Conservation (phyloP, 2,888 invertebrate species). For the Hyposoter dolosus region DNA sequence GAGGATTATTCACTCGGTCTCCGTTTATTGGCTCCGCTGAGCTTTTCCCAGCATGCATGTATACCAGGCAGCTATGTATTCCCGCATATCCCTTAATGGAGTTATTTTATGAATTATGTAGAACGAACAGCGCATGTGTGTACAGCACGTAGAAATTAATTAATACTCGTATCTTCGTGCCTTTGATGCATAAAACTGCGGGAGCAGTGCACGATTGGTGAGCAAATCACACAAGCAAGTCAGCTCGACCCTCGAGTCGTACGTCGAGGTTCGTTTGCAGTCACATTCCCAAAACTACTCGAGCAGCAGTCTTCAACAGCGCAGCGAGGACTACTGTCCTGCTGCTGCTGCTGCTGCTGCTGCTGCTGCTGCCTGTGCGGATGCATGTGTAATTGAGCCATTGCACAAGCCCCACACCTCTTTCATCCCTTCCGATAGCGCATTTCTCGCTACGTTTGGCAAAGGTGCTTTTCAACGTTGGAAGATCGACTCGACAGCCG, state of each 20-base stretch:
- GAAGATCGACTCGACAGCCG: neutral
- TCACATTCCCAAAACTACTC: conserved; percentile 4
- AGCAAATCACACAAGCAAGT: neutral
- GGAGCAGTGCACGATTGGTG: neutral
- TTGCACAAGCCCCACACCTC: neutral
- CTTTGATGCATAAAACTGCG: neutral
- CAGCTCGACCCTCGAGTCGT: neutral
- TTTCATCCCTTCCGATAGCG: neutral
- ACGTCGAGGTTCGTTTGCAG: conserved; percentile 1
- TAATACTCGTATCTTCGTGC: neutral
- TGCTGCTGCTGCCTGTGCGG: neutral
- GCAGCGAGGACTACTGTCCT: too few relatives aligned
- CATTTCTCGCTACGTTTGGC: neutral
- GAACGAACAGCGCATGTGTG: conserved; percentile 6
- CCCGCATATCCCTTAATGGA: neutral
- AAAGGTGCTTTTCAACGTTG: neutral
- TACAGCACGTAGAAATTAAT: neutral
- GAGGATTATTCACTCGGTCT: conserved; percentile 32
- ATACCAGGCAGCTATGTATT: neutral
- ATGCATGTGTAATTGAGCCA: neutral
- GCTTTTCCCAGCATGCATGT: neutral
- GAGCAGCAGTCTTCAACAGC: neutral
- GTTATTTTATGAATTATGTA: conserved; percentile 33
- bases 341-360: too few relatives aligned
- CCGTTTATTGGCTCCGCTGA: conserved; percentile 39